Conservation (phyloP, 2,113 vertebrate species). For the Nasalis larvatus region DNA sequence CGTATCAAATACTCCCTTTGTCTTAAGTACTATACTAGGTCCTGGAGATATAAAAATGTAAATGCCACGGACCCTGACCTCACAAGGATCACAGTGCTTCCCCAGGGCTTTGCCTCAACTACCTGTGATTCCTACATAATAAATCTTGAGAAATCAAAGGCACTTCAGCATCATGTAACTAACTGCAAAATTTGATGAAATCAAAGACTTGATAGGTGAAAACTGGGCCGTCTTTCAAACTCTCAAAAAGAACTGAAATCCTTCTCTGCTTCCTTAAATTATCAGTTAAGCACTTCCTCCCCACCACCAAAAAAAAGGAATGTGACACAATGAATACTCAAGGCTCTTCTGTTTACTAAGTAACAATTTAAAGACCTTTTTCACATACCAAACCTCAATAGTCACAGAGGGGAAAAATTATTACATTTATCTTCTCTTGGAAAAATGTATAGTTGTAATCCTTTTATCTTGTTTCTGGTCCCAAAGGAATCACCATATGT, state of each 20-base stretch:
- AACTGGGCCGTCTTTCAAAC: conserved; percentile 36
- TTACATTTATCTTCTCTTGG: conserved; percentile 78
- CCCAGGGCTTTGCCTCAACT: neutral
- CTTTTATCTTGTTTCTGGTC: conserved; percentile 82
- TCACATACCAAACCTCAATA: conserved; percentile 30
- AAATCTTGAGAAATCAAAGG: conserved; percentile 51
- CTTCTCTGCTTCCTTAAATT: conserved; percentile 37
- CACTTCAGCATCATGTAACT: conserved; percentile 16
- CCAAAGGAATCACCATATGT: conserved; percentile 99
- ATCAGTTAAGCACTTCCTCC: conserved; percentile 4
- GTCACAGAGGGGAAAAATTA: neutral
- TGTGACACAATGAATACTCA: neutral
- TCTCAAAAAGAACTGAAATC: neutral
- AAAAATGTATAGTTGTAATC: conserved; percentile 86
- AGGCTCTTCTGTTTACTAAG: conserved; percentile 1
- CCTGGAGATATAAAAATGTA: neutral
- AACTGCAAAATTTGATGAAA: conserved; percentile 39
- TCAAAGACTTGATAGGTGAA: conserved; percentile 29
- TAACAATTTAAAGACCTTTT: neutral
- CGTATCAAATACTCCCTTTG: neutral
- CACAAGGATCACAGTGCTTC: neutral
- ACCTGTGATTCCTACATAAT: neutral
- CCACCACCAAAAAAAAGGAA: neutral
- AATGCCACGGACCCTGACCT: neutral
- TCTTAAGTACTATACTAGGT: neutral